Conservation (phyloP, 2,888 invertebrate species). For the Euplagia quadripunctaria region DNA sequence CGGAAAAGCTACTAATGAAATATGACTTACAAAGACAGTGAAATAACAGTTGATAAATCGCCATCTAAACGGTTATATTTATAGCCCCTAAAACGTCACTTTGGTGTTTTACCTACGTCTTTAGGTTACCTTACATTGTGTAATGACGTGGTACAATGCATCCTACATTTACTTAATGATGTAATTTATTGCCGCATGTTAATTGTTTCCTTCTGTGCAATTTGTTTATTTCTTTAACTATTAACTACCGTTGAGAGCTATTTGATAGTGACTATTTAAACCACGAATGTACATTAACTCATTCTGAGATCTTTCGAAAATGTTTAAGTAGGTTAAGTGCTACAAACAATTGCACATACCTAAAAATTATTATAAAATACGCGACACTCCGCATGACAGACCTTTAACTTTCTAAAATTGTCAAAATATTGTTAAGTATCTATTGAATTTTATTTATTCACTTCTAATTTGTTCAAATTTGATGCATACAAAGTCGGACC, state of each 20-base stretch:
- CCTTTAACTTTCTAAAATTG: neutral
- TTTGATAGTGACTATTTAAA: neutral
- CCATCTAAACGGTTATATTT: neutral
- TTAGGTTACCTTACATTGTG: neutral
- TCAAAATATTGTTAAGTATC: neutral
- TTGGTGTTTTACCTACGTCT: neutral
- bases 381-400: neutral
- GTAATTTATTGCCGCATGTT: neutral
- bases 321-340: neutral
- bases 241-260: neutral
- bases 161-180: neutral
- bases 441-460: neutral
- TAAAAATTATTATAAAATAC: constrained; percentile 1
- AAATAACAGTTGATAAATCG: neutral
- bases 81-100: neutral
- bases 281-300: neutral
- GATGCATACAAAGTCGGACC: too few species aligned
- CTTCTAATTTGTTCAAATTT: neutral
- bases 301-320: neutral
- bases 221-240: neutral
- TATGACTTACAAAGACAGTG: neutral
- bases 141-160: neutral
- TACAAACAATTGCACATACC: neutral
- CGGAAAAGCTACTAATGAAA: neutral
- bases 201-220: neutral